Conservation (phyloP, 1,140 invertebrate genomes). For the Wiebesia pumilae region DNA sequence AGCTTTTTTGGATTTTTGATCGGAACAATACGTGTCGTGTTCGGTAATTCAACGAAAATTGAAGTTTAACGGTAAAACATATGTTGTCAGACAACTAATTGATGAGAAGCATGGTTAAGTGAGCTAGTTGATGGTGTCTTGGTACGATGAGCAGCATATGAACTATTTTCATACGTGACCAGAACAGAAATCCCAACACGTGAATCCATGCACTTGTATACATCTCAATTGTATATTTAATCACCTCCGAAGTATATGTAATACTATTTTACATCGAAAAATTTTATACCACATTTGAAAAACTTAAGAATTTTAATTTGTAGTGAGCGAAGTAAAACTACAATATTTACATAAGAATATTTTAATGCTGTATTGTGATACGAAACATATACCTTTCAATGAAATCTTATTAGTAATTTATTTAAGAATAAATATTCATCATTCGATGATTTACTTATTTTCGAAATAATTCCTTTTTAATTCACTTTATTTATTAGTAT, state of each 20-base stretch:
- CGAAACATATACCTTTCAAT: background rate
- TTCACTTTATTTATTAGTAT: background rate
- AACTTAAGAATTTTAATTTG: background rate
- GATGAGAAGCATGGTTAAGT: slow-evolving; percentile 25
- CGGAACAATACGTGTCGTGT: background rate
- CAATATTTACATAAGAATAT: background rate
- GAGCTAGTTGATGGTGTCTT: slow-evolving; percentile 37
- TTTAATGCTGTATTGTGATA: background rate
- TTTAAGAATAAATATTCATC: background rate
- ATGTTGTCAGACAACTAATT: slow-evolving; percentile 8
- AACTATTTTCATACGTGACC: slow-evolving; percentile 9
- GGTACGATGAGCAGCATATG: background rate
- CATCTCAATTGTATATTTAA: background rate
- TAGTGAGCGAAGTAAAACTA: background rate
- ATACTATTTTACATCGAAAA: background rate
- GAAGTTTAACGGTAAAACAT: slow-evolving; percentile 31
- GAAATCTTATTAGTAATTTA: background rate
- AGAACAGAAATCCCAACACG: slow-evolving; percentile 10
- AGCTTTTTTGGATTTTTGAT: background rate
- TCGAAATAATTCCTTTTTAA: slow-evolving; percentile 9
- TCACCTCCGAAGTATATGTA: background rate
- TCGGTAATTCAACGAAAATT: background rate
- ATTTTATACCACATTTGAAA: background rate
- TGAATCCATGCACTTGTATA: background rate
- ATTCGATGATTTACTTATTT: background rate